phyloP scores from a whole-genome alignment of 1,140 invertebrate species.

The Piezodorus guildinii region DNA sequence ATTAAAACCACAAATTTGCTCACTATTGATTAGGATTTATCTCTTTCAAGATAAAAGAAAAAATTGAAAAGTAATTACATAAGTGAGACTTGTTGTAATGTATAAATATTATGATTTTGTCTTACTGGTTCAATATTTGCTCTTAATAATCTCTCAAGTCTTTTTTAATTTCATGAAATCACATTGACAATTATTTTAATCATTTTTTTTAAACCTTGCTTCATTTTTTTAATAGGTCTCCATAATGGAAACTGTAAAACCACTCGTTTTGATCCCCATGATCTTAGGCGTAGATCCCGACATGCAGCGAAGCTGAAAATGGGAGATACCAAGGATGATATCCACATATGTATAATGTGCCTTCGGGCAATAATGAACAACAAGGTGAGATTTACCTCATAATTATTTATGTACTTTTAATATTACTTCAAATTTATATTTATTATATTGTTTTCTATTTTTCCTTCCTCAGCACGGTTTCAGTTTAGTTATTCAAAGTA shows the following conservation, averaged over 20 bases:
- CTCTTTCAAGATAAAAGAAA: no score
- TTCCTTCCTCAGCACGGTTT: constrained; percentile 79
- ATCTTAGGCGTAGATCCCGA: constrained; percentile 52
- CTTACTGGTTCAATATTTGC: no score
- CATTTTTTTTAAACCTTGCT: background rate
- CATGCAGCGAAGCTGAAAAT: constrained; percentile 87
- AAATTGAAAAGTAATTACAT: no score
- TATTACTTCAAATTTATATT: background rate
- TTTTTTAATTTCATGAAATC: no score
- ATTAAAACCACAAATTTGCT: no score
- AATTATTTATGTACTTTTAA: no score
- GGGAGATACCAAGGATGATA: constrained; percentile 96
- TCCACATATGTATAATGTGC: constrained; percentile 98
- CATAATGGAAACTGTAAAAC: constrained; percentile 12
- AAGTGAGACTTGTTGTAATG: no score
- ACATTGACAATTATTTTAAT: no score
- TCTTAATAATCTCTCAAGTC: no score
- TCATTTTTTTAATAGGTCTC: constrained; percentile 39
- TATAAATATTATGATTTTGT: no score
- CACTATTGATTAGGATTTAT: no score
- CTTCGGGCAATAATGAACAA: constrained; percentile 99
- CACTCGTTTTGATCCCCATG: constrained; percentile 8
- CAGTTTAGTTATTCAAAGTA: constrained; percentile 96
- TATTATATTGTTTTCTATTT: constrained; percentile 25
- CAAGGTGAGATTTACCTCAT: constrained; percentile 51